Base-by-base conservation (phyloP, 2,113 vertebrate genomes). In the Struthio camelus region DNA sequence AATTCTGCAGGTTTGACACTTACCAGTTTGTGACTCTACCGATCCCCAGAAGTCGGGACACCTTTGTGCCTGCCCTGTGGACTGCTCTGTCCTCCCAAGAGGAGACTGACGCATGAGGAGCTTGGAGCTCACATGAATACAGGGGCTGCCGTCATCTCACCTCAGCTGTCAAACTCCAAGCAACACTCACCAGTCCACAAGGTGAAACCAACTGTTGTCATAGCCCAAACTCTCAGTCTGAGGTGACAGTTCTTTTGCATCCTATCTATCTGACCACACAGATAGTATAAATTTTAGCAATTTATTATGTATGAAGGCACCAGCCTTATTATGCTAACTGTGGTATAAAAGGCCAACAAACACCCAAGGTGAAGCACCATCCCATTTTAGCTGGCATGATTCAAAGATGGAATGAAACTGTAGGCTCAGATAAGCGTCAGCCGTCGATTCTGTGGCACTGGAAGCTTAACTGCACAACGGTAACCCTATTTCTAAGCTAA, bases 1-100 rank as follows among this genome's bases (percentile, higher is more conserved):
- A 90, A 92, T 94, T 97, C 81, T 93, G 89, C 87, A 93, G 76
- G 87, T 89, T 94, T 87, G 89, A 96, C 96, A 94, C 93, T 85
- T 88, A 95, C 67, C 78, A 73, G 61, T 66, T 77, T 20, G 19
- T 82, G 84, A 87, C 81, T 96, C 25, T 67, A 89, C 58, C 48
- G 90, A 90, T 94, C 65, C 84, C 89, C 73, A 40, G 85, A 32
- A 90, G 91, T 34, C 7, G 2, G 56, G 71, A 83, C 83, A 93
- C 73, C 90, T 95, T 30, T 0, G 1, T 67, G 71, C 54, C 51
- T 51, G 54, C 85, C 91, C 87, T 27, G 16, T 50, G 65, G 79
- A 88, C 62, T 86, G 62, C 77, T 87, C 83, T 65, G 72, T 58
- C 77, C 81, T 84, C 81, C 79, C 44, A 76, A 56, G 50, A 25